Evolutionary conservation across 2,888 invertebrate genomes (phyloP).

Genomic region (Philopedon plagiatum): DNA sequence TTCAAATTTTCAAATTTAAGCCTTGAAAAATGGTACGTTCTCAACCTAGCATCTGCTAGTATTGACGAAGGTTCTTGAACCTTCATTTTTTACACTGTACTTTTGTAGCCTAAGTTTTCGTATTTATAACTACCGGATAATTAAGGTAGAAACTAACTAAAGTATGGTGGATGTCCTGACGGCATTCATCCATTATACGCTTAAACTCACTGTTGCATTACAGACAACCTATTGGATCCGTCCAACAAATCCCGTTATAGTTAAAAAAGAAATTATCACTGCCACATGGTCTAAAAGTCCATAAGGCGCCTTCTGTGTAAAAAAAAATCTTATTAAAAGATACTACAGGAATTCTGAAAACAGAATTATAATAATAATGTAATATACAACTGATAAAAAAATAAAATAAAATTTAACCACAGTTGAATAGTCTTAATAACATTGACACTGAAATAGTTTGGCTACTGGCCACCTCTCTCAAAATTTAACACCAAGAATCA

Average conservation of each 20-base stretch:
- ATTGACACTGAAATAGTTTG: conserved; percentile 51
- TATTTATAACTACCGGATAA: too few relatives aligned
- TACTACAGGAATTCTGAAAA: conserved; percentile 63
- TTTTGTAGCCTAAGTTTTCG: too few relatives aligned
- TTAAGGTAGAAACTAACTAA: too few relatives aligned
- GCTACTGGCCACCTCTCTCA: conserved; percentile 50
- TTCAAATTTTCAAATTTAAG: not conserved
- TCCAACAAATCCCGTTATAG: too few relatives aligned
- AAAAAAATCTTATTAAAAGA: conserved; percentile 53
- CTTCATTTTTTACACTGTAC: too few relatives aligned
- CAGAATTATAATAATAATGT: conserved; percentile 59
- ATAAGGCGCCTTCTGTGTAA: conserved; percentile 1
- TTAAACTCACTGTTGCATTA: too few relatives aligned
- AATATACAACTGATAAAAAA: conserved; percentile 51
- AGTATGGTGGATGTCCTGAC: too few relatives aligned
- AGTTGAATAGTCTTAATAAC: conserved; percentile 42
- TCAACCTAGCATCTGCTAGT: too few relatives aligned
- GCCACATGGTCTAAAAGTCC: not conserved
- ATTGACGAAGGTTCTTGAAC: too few relatives aligned
- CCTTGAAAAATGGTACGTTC: too few relatives aligned
- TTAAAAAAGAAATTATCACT: not conserved
- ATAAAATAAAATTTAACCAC: conserved; percentile 46
- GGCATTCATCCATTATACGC: too few relatives aligned
- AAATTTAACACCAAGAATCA: conserved; percentile 47
- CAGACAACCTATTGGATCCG: too few relatives aligned